A percentile compares a stretch with the other conserved stretches of the same genome.
Conservation (phyloP, 2,888 invertebrate genomes). For the Teleogryllus oceanicus region DNA sequence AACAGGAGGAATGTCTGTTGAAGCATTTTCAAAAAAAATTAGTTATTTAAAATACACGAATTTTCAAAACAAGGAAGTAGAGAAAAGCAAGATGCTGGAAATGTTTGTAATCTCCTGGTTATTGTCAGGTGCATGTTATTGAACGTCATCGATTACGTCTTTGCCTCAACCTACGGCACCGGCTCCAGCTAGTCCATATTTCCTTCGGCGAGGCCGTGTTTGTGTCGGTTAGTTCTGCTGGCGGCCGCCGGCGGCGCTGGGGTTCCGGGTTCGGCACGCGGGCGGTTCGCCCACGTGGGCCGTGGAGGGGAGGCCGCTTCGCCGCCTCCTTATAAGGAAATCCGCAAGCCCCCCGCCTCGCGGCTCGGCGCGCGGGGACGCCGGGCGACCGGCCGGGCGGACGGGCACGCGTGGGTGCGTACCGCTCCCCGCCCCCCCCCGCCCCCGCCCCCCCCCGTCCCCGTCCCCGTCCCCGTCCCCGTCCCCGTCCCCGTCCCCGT, state of each 20-base stretch:
- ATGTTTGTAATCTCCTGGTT: no score
- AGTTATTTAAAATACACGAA: no score
- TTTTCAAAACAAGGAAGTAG: no score
- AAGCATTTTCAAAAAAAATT: no score
- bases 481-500: background rate
- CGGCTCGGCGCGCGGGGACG: background rate
- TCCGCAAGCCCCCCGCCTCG: background rate
- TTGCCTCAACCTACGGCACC: no score
- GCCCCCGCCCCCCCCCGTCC: background rate
- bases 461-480: background rate
- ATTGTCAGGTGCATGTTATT: no score
- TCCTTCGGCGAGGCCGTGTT: background rate
- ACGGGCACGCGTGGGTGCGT: background rate
- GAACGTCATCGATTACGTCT: no score
- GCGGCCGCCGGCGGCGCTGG: background rate
- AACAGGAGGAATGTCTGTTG: no score
- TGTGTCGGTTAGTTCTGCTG: background rate
- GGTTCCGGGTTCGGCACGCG: conserved; percentile 7
- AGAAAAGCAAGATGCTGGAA: no score
- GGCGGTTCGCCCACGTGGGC: background rate
- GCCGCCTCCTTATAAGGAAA: conserved; percentile 3
- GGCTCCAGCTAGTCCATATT: no score
- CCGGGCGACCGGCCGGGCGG: background rate
- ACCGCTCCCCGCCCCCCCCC: background rate
- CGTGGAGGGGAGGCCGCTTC: background rate